A percentile compares a stretch with the other conserved stretches of the same genome.
These are phyloP conservation scores for Boleophthalmus pectinirostris DNA, from an alignment of 2,113 vertebrate species.

Conservation along the genomic window DNA sequence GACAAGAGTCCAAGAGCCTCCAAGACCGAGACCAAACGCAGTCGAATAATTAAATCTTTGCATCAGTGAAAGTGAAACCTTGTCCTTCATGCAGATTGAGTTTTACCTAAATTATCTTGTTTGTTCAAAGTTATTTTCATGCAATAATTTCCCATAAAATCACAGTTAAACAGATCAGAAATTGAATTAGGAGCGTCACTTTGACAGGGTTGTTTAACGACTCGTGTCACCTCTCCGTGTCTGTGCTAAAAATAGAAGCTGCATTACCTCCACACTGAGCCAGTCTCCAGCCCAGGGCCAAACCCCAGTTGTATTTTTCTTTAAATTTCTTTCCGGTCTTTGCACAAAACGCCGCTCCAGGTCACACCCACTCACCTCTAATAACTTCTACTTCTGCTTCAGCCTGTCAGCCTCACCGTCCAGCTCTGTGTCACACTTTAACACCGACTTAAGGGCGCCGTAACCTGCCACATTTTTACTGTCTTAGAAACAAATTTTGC, in stretches of 20 bases:
- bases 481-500: too few relatives aligned
- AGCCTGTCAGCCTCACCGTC: too few relatives aligned
- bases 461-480: too few relatives aligned
- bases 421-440: too few relatives aligned
- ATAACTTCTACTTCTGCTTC: constrained; percentile 2
- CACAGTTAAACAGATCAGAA: neutral
- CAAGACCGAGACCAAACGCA: too few relatives aligned
- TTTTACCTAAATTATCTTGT: neutral
- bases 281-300: constrained; percentile 13
- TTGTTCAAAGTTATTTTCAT: neutral
- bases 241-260: neutral
- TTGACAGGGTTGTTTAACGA: neutral
- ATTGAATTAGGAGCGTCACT: neutral
- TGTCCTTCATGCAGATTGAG: too few relatives aligned
- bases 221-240: neutral
- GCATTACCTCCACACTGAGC: constrained; percentile 5
- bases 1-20: too few relatives aligned
- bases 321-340: constrained; percentile 25
- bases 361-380: constrained; percentile 13
- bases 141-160: neutral
- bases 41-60: too few relatives aligned
- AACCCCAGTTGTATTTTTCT: constrained; percentile 9
- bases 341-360: constrained; percentile 33
- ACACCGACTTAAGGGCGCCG: too few relatives aligned
- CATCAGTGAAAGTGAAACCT: too few relatives aligned